Evolutionary conservation across 92 coral and sea anemone species (phyloP).

Genomic region (Zoanthus sansibaricus): DNA sequence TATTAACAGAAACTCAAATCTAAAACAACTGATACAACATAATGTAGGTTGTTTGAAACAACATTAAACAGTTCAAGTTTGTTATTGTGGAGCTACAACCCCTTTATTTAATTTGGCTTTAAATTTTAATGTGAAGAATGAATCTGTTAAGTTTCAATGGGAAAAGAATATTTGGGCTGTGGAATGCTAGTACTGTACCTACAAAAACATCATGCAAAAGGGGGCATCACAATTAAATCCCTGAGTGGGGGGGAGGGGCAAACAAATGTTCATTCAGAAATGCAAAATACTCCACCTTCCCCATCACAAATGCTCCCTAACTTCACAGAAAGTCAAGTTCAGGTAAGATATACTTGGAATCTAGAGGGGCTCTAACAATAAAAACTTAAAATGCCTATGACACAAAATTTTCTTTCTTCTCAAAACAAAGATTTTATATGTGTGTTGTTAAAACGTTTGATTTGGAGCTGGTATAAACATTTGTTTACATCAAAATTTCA

Average conservation of each 20-base stretch:
- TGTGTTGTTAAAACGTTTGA: no score
- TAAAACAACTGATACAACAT: conserved; percentile 1
- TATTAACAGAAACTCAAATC: conserved; percentile 3
- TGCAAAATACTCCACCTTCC: conserved; percentile 8
- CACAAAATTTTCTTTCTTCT: no score
- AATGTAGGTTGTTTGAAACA: conserved; percentile 10
- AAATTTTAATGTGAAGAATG: background rate
- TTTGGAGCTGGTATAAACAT: no score
- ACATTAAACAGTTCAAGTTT: conserved; percentile 24
- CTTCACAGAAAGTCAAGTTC: conserved; percentile 3
- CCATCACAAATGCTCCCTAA: conserved; percentile 7
- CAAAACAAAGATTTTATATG: no score
- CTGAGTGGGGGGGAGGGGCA: background rate
- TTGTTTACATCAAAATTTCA: no score
- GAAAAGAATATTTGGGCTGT: conserved; percentile 7
- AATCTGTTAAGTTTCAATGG: conserved; percentile 19
- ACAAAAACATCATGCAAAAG: background rate
- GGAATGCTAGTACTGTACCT: conserved; percentile 25
- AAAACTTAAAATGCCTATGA: background rate
- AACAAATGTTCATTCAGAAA: background rate
- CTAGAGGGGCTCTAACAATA: conserved; percentile 15
- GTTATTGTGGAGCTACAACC: background rate
- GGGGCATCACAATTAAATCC: conserved; percentile 12
- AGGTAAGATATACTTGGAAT: conserved; percentile 13
- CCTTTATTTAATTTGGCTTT: conserved; percentile 9